Conservation (phyloP, 2,888 invertebrate genomes). For the Drosophila setosimentum region DNA sequence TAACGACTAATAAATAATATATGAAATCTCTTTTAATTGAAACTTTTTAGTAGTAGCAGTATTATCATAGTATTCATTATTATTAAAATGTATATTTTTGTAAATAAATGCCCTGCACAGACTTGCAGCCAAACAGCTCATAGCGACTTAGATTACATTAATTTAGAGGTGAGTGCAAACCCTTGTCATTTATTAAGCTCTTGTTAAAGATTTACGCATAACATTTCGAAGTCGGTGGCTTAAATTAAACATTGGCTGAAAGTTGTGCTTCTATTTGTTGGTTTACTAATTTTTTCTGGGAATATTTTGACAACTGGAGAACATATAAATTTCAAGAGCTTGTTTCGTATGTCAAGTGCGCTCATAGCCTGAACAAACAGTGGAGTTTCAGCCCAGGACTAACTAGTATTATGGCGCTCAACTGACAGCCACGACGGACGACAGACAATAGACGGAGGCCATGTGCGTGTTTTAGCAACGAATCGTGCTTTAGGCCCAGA, state of each 20-base stretch:
- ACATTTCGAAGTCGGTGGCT: neutral
- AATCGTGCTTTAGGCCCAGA: conserved; percentile 58
- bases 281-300: conserved; percentile 38
- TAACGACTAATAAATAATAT: neutral
- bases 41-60: neutral
- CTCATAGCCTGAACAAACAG: conserved; percentile 64
- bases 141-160: neutral
- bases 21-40: neutral
- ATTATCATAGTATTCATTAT: neutral
- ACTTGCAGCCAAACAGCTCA: neutral
- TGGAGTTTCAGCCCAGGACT: conserved; percentile 28
- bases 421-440: conserved; percentile 15
- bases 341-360: conserved; percentile 70
- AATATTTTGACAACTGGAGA: conserved; percentile 56
- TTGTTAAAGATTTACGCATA: neutral
- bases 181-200: too few species aligned
- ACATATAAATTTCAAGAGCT: conserved; percentile 49
- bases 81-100: neutral
- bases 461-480: conserved; percentile 50
- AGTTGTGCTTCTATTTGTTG: conserved; percentile 24
- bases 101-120: neutral
- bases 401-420: conserved; percentile 42
- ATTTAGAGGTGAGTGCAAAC: neutral
- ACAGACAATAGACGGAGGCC: neutral
- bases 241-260: conserved; percentile 3